Base-by-base conservation (phyloP, 2,113 vertebrate genomes). In the Salvelinus namaycush region DNA sequence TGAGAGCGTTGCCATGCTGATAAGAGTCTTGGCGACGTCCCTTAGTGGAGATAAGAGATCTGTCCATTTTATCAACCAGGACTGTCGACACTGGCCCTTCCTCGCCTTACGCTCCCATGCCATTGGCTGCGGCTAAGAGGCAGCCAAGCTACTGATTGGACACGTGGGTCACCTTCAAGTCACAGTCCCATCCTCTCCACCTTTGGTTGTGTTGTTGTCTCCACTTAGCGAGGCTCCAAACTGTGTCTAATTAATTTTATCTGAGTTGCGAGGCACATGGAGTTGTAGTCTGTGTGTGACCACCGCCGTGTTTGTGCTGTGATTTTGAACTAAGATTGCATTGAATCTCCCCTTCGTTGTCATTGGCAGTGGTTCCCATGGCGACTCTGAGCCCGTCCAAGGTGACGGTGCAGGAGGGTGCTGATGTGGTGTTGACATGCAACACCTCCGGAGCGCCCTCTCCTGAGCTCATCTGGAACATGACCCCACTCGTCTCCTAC, bases 381-480 rank as follows among this genome's bases (percentile, higher is more conserved):
- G 95, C 93, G 74, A 96, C 87, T 24, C 76, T 98, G 87, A 95
- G 79, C 7, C 93, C 93, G 60, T 89, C 94, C 73, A 97, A 94
- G 71, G 87, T 96, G 83, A 96, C 93, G 0, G 88, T 95, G 81
- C 91, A 89, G 81, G 95, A 96, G 90, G 95, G 96, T 62, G 93
- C 90, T 5, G 94, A 95, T 34, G 67, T 95, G 76, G 94, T 93
- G 0, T 70, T 99, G 67, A 93, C 86, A 78, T 99, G 98, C 73
- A 94, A 88, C 16, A 95, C 95, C 22, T 92, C 92, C 0, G 97
- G 97, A 0, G 90, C 92, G 65, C 97, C 97, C 29, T 88, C 94
- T 49, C 96, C 97, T 48, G 91, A 93, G 66, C 84, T 96, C 44
- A 93, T 92, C 83, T 99, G 97, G 98, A 93, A 95, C 81, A 90